Evolutionary conservation across 2,113 vertebrate genomes (phyloP).

Genomic region (Cromileptes altivelis): DNA sequence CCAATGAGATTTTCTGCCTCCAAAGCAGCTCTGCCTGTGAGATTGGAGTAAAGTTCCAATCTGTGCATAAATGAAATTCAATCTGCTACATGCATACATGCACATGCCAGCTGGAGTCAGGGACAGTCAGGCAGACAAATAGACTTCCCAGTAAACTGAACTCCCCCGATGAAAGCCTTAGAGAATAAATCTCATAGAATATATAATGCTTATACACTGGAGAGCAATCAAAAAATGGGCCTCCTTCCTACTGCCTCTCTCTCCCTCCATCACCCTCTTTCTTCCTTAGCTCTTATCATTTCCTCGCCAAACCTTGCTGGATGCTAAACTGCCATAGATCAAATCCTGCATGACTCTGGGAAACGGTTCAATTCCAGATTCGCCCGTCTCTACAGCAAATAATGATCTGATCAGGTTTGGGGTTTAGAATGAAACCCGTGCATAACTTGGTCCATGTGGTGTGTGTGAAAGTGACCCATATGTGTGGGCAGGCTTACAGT

Average conservation of each 20-base stretch:
- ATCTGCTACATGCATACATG: slow-evolving; percentile 62
- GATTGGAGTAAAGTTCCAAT: slow-evolving; percentile 42
- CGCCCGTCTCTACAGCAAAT: slow-evolving; percentile 39
- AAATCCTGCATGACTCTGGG: slow-evolving; percentile 74
- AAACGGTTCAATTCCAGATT: slow-evolving; percentile 70
- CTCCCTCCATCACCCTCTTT: neutral
- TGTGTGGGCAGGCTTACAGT: slow-evolving; percentile 54
- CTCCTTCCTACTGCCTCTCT: slow-evolving; percentile 49
- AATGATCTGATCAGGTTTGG: slow-evolving; percentile 66
- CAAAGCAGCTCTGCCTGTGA: slow-evolving; percentile 41
- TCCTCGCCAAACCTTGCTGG: slow-evolving; percentile 59
- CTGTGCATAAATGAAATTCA: slow-evolving; percentile 74
- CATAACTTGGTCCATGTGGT: slow-evolving; percentile 76
- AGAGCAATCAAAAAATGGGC: slow-evolving; percentile 72
- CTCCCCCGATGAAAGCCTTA: slow-evolving; percentile 57
- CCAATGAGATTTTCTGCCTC: slow-evolving; percentile 39
- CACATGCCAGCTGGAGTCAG: slow-evolving; percentile 72
- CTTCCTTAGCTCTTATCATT: slow-evolving; percentile 40
- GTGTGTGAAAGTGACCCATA: slow-evolving; percentile 44
- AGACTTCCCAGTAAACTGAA: slow-evolving; percentile 71
- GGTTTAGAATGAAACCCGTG: slow-evolving; percentile 69
- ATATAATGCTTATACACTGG: slow-evolving; percentile 72
- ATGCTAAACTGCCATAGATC: slow-evolving; percentile 58
- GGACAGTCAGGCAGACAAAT: slow-evolving; percentile 67
- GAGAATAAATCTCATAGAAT: slow-evolving; percentile 69